phyloP scores from a whole-genome alignment of 2,797 vertebrate species.

The Cyclura pinguis region DNA sequence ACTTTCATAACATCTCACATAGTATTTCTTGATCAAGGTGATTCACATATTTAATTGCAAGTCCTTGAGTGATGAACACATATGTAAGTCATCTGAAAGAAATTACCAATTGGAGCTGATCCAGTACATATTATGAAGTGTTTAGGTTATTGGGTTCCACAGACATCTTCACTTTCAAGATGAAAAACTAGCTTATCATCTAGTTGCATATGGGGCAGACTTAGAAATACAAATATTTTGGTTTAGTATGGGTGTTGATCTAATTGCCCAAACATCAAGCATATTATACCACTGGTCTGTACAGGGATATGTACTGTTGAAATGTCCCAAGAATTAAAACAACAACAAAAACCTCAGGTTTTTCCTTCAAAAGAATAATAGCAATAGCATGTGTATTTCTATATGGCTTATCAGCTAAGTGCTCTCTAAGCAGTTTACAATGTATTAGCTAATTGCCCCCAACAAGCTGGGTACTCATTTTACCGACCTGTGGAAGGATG shows the following conservation, averaged over 20 bases:
- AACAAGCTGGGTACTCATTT: too few species aligned
- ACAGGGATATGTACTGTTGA: background rate
- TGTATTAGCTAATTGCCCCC: too few species aligned
- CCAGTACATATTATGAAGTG: background rate
- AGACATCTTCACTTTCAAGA: background rate
- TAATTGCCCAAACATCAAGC: background rate
- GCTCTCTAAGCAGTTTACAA: too few species aligned
- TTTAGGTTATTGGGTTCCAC: slow-evolving; percentile 6
- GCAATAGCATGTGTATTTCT: too few species aligned
- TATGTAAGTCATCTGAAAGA: slow-evolving; percentile 8
- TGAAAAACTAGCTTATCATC: background rate
- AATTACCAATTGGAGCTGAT: background rate
- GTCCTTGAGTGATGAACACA: background rate
- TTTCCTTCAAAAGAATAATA: background rate
- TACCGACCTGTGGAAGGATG: too few species aligned
- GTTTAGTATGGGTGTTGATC: background rate
- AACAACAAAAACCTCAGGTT: background rate
- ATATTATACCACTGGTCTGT: background rate
- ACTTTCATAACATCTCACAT: background rate
- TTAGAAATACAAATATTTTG: background rate
- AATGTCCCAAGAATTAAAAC: background rate
- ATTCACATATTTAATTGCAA: background rate
- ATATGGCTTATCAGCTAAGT: too few species aligned
- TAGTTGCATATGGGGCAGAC: background rate
- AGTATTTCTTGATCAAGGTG: background rate